Conservation (phyloP, 2,797 vertebrate species). For the Sparus aurata region DNA sequence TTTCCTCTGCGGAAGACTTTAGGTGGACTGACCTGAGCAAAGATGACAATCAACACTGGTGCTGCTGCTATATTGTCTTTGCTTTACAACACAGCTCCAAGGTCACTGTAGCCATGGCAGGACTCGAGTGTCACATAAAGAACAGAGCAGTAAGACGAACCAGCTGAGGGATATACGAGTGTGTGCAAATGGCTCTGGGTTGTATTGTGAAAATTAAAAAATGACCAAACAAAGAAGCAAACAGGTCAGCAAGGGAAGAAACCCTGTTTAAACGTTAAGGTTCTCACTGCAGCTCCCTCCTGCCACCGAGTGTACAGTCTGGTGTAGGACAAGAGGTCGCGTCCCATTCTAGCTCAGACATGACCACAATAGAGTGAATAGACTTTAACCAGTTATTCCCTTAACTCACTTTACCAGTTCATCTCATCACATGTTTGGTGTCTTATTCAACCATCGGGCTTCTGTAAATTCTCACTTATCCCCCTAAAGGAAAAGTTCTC, state of each 20-base stretch:
- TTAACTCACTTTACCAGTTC: background rate
- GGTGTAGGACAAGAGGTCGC: background rate
- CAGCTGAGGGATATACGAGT: slow-evolving; percentile 18
- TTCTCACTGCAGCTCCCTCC: background rate
- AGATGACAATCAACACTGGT: slow-evolving; percentile 26
- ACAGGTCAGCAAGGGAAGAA: background rate
- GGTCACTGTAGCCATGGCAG: slow-evolving; percentile 25
- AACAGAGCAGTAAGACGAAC: slow-evolving; percentile 17
- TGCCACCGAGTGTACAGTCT: slow-evolving; percentile 69
- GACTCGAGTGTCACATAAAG: slow-evolving; percentile 27
- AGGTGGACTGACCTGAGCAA: slow-evolving; percentile 24
- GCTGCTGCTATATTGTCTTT: slow-evolving; percentile 31
- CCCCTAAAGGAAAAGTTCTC: background rate
- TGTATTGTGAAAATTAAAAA: slow-evolving; percentile 1
- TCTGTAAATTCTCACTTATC: background rate
- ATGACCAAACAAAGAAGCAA: slow-evolving; percentile 7
- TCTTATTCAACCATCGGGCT: background rate
- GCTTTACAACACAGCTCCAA: slow-evolving; percentile 35
- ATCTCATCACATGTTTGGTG: background rate
- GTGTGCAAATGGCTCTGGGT: background rate
- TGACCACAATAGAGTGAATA: background rate
- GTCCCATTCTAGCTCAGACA: background rate
- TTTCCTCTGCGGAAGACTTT: slow-evolving; percentile 64
- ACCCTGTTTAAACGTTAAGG: background rate
- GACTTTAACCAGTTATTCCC: background rate